These are phyloP conservation scores for Xerus rutilus DNA, from an alignment of 2,797 vertebrate genomes.

Conservation along the genomic window DNA sequence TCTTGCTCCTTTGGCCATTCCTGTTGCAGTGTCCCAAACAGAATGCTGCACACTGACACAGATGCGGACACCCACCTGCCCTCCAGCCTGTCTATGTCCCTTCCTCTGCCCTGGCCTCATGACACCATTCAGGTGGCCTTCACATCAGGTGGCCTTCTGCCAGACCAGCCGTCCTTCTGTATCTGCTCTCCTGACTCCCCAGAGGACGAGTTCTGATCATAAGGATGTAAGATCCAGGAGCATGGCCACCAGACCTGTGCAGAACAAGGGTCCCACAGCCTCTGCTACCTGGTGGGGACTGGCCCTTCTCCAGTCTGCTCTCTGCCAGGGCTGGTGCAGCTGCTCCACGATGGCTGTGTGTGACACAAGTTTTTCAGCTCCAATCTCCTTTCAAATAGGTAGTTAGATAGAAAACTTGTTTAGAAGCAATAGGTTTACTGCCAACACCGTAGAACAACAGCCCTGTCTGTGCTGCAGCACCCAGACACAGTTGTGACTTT, in stretches of 20 bases:
- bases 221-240: accelerated
- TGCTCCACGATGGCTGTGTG: accelerated
- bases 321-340: accelerated
- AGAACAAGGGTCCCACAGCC: background rate
- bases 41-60: accelerated
- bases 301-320: too few relatives aligned
- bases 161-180: accelerated
- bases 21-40: background rate
- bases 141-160: too few relatives aligned
- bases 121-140: accelerated
- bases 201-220: too few relatives aligned
- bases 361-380: background rate
- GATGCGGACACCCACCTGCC: accelerated
- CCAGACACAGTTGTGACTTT: background rate
- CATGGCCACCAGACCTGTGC: too few relatives aligned
- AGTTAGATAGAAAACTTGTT: background rate
- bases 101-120: background rate
- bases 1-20: too few relatives aligned
- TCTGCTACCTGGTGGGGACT: too few relatives aligned
- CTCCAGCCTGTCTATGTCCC: too few relatives aligned
- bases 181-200: background rate
- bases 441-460: background rate
- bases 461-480: background rate
- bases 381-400: background rate
- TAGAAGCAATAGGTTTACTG: background rate